Conservation (phyloP, 2,113 vertebrate genomes). For the Dicaeum eximium region DNA sequence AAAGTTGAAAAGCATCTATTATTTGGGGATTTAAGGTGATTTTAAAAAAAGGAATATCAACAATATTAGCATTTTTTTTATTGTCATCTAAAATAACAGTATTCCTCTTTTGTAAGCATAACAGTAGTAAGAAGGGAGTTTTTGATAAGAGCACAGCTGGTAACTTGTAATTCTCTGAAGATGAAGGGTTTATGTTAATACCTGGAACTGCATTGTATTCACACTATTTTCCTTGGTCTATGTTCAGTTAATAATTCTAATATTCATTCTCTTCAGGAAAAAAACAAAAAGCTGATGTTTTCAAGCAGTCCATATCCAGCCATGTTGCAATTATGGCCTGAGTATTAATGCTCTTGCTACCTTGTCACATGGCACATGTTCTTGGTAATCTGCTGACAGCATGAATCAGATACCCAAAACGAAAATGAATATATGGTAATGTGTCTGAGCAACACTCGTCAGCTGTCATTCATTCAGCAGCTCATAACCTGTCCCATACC, state of each 20-base stretch:
- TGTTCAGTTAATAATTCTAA: background rate
- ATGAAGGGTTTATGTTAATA: conserved; percentile 58
- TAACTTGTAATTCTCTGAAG: conserved; percentile 54
- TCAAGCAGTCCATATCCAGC: background rate
- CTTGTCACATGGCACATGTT: background rate
- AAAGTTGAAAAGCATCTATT: conserved; percentile 57
- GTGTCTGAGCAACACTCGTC: background rate
- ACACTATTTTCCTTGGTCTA: background rate
- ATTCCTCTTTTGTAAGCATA: background rate
- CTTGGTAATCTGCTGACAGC: background rate
- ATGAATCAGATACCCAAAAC: background rate
- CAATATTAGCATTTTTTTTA: conserved; percentile 41
- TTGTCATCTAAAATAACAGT: conserved; percentile 47
- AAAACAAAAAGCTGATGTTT: background rate
- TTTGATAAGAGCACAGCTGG: conserved; percentile 54
- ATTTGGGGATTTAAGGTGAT: conserved; percentile 59
- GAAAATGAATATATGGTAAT: background rate
- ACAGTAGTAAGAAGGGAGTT: conserved; percentile 36
- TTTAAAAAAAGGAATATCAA: conserved; percentile 46
- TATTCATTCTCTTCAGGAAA: background rate
- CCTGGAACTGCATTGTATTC: background rate
- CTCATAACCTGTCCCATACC: background rate
- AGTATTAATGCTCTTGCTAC: background rate
- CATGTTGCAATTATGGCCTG: background rate
- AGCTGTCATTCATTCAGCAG: background rate